A percentile compares a stretch with the other conserved stretches of the same genome.
Evolutionary conservation across 2,797 vertebrate genomes (phyloP).

Genomic region (Anguilla pacifica): DNA sequence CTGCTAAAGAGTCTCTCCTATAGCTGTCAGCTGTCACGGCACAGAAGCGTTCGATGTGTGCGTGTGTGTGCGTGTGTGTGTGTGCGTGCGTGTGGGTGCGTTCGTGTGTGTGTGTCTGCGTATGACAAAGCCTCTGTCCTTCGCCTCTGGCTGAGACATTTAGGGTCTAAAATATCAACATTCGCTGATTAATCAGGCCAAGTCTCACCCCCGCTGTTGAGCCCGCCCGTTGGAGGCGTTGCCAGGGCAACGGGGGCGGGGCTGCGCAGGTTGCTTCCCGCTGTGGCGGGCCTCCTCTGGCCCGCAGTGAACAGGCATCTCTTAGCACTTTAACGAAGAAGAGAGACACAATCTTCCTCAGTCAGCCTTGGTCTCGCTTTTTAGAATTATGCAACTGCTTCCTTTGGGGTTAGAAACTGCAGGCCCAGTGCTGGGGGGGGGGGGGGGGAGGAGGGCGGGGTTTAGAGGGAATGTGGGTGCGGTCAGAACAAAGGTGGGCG

Average conservation of each 20-base stretch:
- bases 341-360: slow-evolving; percentile 60
- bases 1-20: background rate
- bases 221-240: background rate
- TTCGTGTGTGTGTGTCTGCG: background rate
- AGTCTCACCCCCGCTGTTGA: background rate
- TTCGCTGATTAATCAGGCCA: background rate
- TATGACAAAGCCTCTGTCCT: background rate
- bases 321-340: slow-evolving; percentile 74
- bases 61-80: background rate
- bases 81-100: background rate
- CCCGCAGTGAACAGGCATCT: slow-evolving; percentile 51
- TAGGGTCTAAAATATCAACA: background rate
- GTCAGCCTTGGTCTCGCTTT: slow-evolving; percentile 49
- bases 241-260: background rate
- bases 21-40: background rate
- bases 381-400: slow-evolving; percentile 67
- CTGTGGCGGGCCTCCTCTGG: slow-evolving; percentile 40
- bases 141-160: background rate
- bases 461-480: slow-evolving; percentile 28
- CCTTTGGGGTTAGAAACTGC: slow-evolving; percentile 53
- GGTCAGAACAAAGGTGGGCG: background rate
- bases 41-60: background rate
- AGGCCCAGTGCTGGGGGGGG: slow-evolving; percentile 32
- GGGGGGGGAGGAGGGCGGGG: slow-evolving; percentile 22
- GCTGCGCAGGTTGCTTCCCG: background rate